Conservation (phyloP, 2,113 vertebrate species). For the Lasiurus cinereus region DNA sequence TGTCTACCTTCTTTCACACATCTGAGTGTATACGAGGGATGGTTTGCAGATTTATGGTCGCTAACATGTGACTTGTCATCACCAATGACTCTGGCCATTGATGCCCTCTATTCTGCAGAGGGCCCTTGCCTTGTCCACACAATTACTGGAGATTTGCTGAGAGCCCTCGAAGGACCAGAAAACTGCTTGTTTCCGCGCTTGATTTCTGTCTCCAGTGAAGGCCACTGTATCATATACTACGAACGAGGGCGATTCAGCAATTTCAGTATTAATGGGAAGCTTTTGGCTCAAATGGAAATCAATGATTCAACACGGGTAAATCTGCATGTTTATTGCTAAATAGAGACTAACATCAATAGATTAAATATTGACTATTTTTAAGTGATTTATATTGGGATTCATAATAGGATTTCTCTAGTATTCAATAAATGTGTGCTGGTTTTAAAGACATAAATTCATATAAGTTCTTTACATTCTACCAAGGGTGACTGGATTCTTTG, state of each 20-base stretch:
- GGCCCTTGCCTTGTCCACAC: constrained; percentile 99
- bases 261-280: constrained; percentile 99
- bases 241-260: constrained; percentile 97
- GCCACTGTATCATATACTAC: constrained; percentile 98
- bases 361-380: neutral
- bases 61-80: fast-evolving
- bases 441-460: neutral
- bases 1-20: neutral
- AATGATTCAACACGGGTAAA: constrained; percentile 96
- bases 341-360: neutral
- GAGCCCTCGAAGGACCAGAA: constrained; percentile 97
- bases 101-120: constrained; percentile 86
- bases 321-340: neutral
- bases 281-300: constrained; percentile 98
- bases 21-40: neutral
- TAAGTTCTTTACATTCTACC: neutral
- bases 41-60: neutral
- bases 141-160: constrained; percentile 97
- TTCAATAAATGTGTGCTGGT: neutral
- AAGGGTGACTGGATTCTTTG: neutral
- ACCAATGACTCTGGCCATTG: neutral
- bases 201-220: constrained; percentile 98
- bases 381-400: neutral
- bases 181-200: constrained; percentile 93
- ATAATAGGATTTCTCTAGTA: neutral